These are phyloP conservation scores for Ceratothoa steindachneri DNA, from an alignment of 2,888 invertebrate genomes.

Conservation along the genomic window DNA sequence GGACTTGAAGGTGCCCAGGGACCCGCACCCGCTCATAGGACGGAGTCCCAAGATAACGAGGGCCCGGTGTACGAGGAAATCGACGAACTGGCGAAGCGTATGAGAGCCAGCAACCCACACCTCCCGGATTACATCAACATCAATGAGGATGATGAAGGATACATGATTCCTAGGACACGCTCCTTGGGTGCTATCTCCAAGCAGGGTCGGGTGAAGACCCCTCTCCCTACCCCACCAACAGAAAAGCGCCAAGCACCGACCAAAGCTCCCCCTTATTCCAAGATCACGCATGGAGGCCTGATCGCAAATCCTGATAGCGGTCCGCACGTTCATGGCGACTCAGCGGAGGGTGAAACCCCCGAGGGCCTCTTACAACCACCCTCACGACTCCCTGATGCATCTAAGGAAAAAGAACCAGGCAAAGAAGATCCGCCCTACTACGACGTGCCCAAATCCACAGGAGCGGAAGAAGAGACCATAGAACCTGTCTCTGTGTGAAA, in stretches of 20 bases:
- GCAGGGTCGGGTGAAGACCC: background rate
- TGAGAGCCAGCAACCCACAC: background rate
- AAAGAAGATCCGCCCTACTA: background rate
- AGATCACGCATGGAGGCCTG: constrained; percentile 18
- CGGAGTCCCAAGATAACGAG: constrained; percentile 26
- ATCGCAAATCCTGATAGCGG: constrained; percentile 12
- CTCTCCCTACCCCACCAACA: background rate
- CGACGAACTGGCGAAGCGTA: constrained; percentile 33
- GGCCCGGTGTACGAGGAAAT: constrained; percentile 45
- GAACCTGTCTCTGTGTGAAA: too few species aligned
- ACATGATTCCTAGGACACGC: constrained; percentile 34
- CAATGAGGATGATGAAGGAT: constrained; percentile 34
- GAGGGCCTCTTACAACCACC: background rate
- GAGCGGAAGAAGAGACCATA: too few species aligned
- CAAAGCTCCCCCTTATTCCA: constrained; percentile 23
- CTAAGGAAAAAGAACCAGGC: background rate
- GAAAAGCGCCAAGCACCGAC: background rate
- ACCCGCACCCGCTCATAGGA: background rate
- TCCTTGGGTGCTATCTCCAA: constrained; percentile 2
- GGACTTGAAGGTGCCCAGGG: background rate
- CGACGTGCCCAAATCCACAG: background rate
- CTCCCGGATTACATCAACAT: constrained; percentile 42
- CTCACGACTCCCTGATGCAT: background rate
- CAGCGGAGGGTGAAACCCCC: background rate
- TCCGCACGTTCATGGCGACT: background rate